phyloP scores from a whole-genome alignment of 2,113 vertebrate species.

The Paraplagusia blochii region DNA sequence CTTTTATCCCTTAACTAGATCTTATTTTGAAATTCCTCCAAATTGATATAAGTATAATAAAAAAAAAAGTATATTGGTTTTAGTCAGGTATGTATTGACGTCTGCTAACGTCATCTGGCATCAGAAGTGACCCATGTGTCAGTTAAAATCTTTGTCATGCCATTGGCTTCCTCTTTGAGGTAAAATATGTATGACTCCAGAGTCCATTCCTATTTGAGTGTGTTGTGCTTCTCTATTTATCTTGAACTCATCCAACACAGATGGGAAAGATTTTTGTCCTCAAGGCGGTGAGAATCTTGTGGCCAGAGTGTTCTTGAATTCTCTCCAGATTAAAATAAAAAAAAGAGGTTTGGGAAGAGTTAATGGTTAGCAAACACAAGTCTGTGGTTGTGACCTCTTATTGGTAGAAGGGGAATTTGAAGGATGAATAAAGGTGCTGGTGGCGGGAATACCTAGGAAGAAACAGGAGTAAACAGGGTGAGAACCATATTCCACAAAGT shows the following conservation, averaged over 20 bases:
- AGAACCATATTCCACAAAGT: too few relatives aligned
- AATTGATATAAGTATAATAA: conserved; percentile 17
- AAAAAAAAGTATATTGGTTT: conserved; percentile 25
- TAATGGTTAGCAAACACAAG: conserved; percentile 39
- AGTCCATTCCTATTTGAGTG: conserved; percentile 24
- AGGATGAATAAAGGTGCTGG: conserved; percentile 58
- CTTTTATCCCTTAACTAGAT: conserved; percentile 41
- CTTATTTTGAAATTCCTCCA: conserved; percentile 29
- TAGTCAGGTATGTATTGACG: not conserved
- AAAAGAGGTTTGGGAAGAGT: conserved; percentile 27
- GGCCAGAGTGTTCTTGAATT: conserved; percentile 19
- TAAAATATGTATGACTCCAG: conserved; percentile 15
- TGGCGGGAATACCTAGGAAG: conserved; percentile 64
- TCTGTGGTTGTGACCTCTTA: conserved; percentile 27
- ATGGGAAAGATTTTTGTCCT: conserved; percentile 24
- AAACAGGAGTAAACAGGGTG: not conserved
- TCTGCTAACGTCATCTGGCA: too few relatives aligned
- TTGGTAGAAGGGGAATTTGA: conserved; percentile 26
- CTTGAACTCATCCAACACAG: conserved; percentile 17
- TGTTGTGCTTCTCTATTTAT: conserved; percentile 45
- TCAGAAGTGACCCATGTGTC: not conserved
- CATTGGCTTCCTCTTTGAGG: conserved; percentile 40
- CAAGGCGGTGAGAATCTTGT: conserved; percentile 2
- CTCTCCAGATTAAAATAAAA: conserved; percentile 33
- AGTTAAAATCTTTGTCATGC: conserved; percentile 36